phyloP scores from a whole-genome alignment of 2,888 invertebrate species.

The Drosophila limbata region DNA sequence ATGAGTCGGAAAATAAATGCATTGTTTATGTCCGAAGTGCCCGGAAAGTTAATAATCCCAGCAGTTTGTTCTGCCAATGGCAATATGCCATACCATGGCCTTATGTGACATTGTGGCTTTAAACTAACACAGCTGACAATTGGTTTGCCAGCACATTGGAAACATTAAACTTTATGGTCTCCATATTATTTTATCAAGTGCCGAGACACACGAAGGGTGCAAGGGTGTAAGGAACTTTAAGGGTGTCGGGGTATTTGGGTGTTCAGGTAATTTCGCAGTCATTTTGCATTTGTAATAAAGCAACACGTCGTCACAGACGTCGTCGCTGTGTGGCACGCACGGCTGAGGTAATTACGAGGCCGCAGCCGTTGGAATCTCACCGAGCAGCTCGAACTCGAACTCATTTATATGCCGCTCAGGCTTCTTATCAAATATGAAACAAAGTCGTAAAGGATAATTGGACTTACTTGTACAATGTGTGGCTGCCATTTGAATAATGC shows the following conservation, averaged over 20 bases:
- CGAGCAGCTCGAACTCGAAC: conserved; percentile 46
- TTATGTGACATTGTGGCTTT: conserved; percentile 42
- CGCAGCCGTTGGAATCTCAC: conserved; percentile 49
- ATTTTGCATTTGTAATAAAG: conserved; percentile 82
- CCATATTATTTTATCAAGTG: conserved; percentile 67
- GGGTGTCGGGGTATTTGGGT: conserved; percentile 20
- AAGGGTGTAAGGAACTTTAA: not conserved
- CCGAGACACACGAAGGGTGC: conserved; percentile 43
- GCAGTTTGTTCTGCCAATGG: not conserved
- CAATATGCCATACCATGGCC: conserved; percentile 11
- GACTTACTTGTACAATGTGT: conserved; percentile 63
- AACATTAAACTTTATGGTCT: conserved; percentile 68
- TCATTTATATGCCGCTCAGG: conserved; percentile 76
- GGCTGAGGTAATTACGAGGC: conserved; percentile 67
- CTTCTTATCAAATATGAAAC: conserved; percentile 82
- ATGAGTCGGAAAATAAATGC: conserved; percentile 42
- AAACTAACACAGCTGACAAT: conserved; percentile 69
- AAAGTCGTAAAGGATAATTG: conserved; percentile 82
- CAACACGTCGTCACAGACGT: conserved; percentile 73
- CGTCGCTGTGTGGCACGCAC: conserved; percentile 50
- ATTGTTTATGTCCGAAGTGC: conserved; percentile 30
- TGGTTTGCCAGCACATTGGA: conserved; percentile 64
- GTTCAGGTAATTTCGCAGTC: conserved; percentile 75
- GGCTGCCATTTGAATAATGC: conserved; percentile 67
- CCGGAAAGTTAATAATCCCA: conserved; percentile 36